These are phyloP conservation scores for Cichladusa arquata DNA, from an alignment of 2,113 vertebrate genomes.

Conservation along the genomic window DNA sequence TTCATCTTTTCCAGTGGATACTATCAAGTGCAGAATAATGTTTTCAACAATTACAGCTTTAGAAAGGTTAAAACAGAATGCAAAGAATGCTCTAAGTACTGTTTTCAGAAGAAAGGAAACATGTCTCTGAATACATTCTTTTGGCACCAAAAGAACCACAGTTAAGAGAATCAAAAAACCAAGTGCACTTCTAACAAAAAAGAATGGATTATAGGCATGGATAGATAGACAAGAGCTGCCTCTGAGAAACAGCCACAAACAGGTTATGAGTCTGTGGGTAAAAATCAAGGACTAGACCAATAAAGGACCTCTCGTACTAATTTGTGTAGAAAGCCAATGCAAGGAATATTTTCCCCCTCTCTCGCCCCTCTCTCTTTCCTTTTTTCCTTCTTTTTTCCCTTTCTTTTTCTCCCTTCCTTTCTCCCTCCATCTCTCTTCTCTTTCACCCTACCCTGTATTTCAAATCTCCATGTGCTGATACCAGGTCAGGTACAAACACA, in stretches of 20 bases:
- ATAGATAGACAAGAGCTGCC: not conserved
- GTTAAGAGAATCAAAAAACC: not conserved
- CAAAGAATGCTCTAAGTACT: not conserved
- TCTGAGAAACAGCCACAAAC: not conserved
- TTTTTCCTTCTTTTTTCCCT: not conserved
- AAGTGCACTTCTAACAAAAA: not conserved
- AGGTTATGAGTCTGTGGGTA: not conserved
- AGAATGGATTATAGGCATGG: not conserved
- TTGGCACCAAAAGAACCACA: not conserved
- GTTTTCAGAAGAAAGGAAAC: not conserved
- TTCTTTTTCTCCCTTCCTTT: not conserved
- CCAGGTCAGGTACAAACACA: not conserved
- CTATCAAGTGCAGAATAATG: not conserved
- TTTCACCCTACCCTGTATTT: not conserved
- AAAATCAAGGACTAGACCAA: not conserved
- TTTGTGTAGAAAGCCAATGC: not conserved
- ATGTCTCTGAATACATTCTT: not conserved
- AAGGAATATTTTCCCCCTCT: not conserved
- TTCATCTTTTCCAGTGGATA: not conserved
- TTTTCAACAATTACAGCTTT: not conserved
- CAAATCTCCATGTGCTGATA: not conserved
- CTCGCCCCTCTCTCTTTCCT: no score
- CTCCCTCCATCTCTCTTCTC: not conserved
- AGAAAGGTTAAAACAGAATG: not conserved
- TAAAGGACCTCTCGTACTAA: not conserved